These are phyloP conservation scores for Paramormyrops kingsleyae DNA, from an alignment of 2,113 vertebrate species.

Conservation along the genomic window DNA sequence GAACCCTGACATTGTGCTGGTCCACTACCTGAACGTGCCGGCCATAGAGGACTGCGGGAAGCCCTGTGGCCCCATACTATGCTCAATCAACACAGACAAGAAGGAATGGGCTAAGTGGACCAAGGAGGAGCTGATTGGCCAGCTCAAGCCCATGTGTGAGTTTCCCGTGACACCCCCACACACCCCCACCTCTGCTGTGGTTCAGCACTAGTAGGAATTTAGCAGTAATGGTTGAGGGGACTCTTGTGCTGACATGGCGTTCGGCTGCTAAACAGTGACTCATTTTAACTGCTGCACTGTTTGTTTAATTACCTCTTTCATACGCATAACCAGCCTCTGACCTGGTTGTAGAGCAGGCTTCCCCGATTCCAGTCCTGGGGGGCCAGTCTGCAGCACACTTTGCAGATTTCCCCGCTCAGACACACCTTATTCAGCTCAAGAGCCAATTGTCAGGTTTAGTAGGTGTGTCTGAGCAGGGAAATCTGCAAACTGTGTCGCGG, in stretches of 20 bases:
- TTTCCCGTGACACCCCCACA: conserved; percentile 41
- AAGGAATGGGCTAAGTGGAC: conserved; percentile 99
- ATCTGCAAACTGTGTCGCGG: not conserved
- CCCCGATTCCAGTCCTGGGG: not conserved
- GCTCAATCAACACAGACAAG: conserved; percentile 99
- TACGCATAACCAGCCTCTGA: not conserved
- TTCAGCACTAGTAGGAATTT: not conserved
- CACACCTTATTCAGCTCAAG: not conserved
- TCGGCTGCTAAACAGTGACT: not conserved
- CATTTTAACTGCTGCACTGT: not conserved
- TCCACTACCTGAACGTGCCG: conserved; percentile 98
- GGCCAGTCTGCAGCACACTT: not conserved
- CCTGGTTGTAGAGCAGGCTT: not conserved
- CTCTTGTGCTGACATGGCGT: not conserved
- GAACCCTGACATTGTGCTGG: conserved; percentile 98
- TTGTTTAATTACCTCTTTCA: not conserved
- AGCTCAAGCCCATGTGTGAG: conserved; percentile 99
- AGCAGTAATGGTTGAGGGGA: not conserved
- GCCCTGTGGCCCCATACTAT: conserved; percentile 94
- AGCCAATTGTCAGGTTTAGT: not conserved
- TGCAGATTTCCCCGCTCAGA: not conserved
- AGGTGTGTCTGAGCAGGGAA: not conserved
- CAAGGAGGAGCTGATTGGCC: conserved; percentile 94
- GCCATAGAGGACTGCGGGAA: conserved; percentile 98
- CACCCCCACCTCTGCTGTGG: not conserved